A percentile compares a stretch with the other conserved stretches of the same genome.
phyloP scores from a whole-genome alignment of 2,113 vertebrate genomes.

The Misgurnus mizolepis region DNA sequence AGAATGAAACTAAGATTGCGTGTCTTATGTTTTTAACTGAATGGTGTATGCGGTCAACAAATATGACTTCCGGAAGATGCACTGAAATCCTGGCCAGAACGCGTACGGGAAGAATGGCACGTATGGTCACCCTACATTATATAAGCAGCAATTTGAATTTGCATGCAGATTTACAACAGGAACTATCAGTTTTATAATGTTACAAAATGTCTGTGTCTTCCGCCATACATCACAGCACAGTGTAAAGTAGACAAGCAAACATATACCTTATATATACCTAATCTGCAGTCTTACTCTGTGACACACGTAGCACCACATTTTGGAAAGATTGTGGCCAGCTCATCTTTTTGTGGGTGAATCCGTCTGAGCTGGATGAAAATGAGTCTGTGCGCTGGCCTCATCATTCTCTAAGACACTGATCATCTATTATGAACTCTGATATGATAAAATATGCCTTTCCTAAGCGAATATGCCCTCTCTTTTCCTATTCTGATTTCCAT shows the following conservation, averaged over 20 bases:
- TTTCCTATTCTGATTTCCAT: constrained; percentile 72
- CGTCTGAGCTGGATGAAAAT: constrained; percentile 64
- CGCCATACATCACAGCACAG: too few species aligned
- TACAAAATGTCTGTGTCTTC: neutral
- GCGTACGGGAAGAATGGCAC: too few species aligned
- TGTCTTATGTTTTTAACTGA: too few species aligned
- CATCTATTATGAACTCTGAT: constrained; percentile 75
- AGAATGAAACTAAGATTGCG: too few species aligned
- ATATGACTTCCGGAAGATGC: too few species aligned
- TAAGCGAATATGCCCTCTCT: constrained; percentile 63
- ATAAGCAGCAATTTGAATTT: too few species aligned
- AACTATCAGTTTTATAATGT: neutral
- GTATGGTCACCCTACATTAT: too few species aligned
- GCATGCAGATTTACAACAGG: neutral
- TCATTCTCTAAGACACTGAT: constrained; percentile 79
- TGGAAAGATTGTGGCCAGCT: constrained; percentile 52
- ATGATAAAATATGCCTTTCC: constrained; percentile 70
- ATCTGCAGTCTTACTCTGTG: neutral
- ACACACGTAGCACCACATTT: constrained; percentile 51
- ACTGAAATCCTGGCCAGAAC: too few species aligned
- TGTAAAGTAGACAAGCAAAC: too few species aligned
- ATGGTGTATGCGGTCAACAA: too few species aligned
- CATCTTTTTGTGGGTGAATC: constrained; percentile 67
- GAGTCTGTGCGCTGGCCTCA: constrained; percentile 68
- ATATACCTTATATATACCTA: neutral